These are phyloP conservation scores for Diglossa cyanea DNA, from an alignment of 2,797 vertebrate genomes.

Conservation along the genomic window DNA sequence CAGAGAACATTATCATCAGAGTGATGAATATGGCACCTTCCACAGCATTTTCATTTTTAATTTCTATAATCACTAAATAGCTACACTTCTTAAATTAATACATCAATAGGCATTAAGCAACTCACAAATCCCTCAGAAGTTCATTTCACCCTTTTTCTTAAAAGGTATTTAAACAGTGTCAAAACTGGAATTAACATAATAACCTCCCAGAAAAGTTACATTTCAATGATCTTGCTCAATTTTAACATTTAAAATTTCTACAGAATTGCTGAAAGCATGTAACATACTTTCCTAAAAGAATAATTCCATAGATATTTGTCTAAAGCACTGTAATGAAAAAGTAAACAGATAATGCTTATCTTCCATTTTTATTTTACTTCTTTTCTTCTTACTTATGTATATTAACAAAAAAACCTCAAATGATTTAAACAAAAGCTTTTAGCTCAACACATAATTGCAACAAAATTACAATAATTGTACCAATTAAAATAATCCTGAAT, in stretches of 20 bases:
- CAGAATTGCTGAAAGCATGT: slow-evolving; percentile 50
- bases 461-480: slow-evolving; percentile 99
- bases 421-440: slow-evolving; percentile 92
- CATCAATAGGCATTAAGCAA: slow-evolving; percentile 35
- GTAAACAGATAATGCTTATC: slow-evolving; percentile 77
- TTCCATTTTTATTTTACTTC: slow-evolving; percentile 78
- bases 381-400: slow-evolving; percentile 87
- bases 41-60: not conserved
- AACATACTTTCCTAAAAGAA: slow-evolving; percentile 58
- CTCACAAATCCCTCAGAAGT: slow-evolving; percentile 39
- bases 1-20: not conserved
- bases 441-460: slow-evolving; percentile 93
- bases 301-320: slow-evolving; percentile 58
- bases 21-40: not conserved
- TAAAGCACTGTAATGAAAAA: slow-evolving; percentile 69
- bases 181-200: slow-evolving; percentile 58
- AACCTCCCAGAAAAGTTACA: slow-evolving; percentile 44
- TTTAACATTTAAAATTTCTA: slow-evolving; percentile 28
- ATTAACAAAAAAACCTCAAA: slow-evolving; percentile 85
- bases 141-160: slow-evolving; percentile 27
- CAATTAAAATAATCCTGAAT: slow-evolving; percentile 99
- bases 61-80: slow-evolving; percentile 47
- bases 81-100: slow-evolving; percentile 46
- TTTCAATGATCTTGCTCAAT: slow-evolving; percentile 43
- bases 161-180: slow-evolving; percentile 37